Evolutionary conservation across 2,113 vertebrate species (phyloP), one percentile per base, ranked within the genome.

Genomic region (Apaloderma vittatum): DNA sequence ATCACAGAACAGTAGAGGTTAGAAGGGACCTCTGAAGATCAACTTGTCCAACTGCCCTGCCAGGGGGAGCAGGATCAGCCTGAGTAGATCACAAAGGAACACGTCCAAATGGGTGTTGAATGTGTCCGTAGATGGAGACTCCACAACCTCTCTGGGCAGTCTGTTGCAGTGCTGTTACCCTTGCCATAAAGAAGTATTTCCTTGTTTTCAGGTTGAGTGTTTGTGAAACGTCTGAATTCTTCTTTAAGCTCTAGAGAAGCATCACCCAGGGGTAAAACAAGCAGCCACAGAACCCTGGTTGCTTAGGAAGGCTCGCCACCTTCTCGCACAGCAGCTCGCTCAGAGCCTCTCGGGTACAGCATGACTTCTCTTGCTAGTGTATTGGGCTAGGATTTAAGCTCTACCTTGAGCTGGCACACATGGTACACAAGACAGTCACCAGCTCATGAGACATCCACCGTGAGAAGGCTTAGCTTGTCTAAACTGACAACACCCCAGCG

Each of bases 351-450:
- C 0, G 0, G 55, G 34, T 26, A 46, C 75, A 55, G 34, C 2
- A 22, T 3, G 7, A 51, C 45, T 68, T 29, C 29, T 62, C 49
- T 21, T 40, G 29, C 48, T 48, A 46, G 9, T 2, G 23, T 16
- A 29, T 0, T 19, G 13, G 19, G 55, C 58, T 12, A n/a, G 57
- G 24, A 77, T n/a, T 67, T 48, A 80, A 30, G 23, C 57, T 15
- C 51, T 63, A 59, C 15, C 62, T 18, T 0, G 0, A 88, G 29
- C 8, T 71, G 32, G 19, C 49, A 72, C 1, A 51, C 20, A 30
- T 0, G 0, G 55, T 21, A 71, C 2, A 0, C 34, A 32, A 21
- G 34, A 55, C 40, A 70, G 46, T 46, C 62, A 71, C 19, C 63
- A 61, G 62, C 22, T 87, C 46, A 36, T 11, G 34, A 71, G 45